phyloP scores from a whole-genome alignment of 2,113 vertebrate genomes.

The Lophura nycthemera region DNA sequence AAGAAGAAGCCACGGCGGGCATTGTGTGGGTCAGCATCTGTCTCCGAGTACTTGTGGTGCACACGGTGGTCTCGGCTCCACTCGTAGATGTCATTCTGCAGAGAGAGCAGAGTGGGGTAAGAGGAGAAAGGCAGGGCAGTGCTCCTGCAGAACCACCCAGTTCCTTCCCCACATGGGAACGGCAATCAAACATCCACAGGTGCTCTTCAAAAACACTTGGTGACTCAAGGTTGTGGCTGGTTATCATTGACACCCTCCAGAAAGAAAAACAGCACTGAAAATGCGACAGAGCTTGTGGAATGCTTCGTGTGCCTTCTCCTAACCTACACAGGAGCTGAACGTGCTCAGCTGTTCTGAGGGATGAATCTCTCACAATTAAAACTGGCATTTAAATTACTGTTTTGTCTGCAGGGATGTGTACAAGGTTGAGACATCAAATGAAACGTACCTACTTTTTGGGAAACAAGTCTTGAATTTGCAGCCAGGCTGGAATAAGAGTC shows the following conservation, averaged over 20 bases:
- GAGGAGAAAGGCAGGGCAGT: rapidly evolving
- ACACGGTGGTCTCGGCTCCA: constrained; percentile 80
- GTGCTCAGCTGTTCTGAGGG: neutral
- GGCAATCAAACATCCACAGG: neutral
- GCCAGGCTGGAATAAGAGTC: neutral
- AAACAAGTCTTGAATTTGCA: neutral
- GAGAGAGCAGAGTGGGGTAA: neutral
- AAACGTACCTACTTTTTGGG: neutral
- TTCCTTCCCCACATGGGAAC: neutral
- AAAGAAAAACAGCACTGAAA: neutral
- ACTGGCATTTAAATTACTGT: neutral
- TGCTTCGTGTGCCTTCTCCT: neutral
- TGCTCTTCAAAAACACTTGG: neutral
- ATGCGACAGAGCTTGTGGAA: neutral
- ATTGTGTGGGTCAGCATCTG: constrained; percentile 78
- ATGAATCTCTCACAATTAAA: neutral
- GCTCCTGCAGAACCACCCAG: neutral
- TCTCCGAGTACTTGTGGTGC: constrained; percentile 86
- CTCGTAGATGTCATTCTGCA: constrained; percentile 82
- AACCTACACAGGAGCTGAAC: neutral
- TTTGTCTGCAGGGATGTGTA: neutral
- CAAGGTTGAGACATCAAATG: neutral
- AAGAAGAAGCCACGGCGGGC: constrained; percentile 81
- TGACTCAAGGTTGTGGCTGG: neutral
- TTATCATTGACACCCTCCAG: neutral